Percentiles rank a stretch among this genome's conserved stretches.
These are phyloP conservation scores for Emydoidea blandingii DNA, from an alignment of 2,797 vertebrate genomes.

Conservation along the genomic window DNA sequence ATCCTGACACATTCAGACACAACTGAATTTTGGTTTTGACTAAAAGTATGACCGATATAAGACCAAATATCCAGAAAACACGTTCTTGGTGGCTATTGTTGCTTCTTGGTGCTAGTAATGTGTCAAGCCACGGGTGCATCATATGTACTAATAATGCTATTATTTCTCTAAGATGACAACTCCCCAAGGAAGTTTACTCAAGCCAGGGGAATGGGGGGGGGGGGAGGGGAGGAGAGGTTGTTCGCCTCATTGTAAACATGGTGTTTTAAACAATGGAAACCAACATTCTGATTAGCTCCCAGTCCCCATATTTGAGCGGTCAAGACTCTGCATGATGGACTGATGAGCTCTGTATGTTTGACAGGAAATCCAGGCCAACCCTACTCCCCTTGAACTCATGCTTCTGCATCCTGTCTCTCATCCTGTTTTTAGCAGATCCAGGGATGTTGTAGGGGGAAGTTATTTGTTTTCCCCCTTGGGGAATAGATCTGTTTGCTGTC, in stretches of 20 bases:
- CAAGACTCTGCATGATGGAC: slow-evolving; percentile 18
- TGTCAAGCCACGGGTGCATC: background rate
- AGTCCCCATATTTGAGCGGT: background rate
- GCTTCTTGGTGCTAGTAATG: slow-evolving; percentile 7
- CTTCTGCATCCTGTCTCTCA: slow-evolving; percentile 79
- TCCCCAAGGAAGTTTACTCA: slow-evolving; percentile 72
- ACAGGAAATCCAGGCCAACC: slow-evolving; percentile 82
- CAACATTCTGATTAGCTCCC: background rate
- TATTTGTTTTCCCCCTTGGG: slow-evolving; percentile 38
- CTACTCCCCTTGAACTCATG: slow-evolving; percentile 58
- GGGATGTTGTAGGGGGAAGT: slow-evolving; percentile 46
- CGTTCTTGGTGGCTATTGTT: background rate
- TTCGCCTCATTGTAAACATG: slow-evolving; percentile 70
- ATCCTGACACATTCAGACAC: background rate
- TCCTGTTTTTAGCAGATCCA: slow-evolving; percentile 79
- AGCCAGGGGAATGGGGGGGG: background rate
- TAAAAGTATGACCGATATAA: background rate
- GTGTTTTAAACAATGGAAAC: slow-evolving; percentile 64
- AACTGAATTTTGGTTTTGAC: background rate
- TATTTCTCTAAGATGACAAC: slow-evolving; percentile 63
- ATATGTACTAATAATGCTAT: slow-evolving; percentile 41
- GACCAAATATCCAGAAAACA: background rate
- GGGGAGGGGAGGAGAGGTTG: background rate
- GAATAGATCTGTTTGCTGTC: slow-evolving; percentile 19
- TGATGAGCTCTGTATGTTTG: slow-evolving; percentile 66